Evolutionary conservation across 2,113 vertebrate genomes (phyloP).

Genomic region (Pipra filicauda): DNA sequence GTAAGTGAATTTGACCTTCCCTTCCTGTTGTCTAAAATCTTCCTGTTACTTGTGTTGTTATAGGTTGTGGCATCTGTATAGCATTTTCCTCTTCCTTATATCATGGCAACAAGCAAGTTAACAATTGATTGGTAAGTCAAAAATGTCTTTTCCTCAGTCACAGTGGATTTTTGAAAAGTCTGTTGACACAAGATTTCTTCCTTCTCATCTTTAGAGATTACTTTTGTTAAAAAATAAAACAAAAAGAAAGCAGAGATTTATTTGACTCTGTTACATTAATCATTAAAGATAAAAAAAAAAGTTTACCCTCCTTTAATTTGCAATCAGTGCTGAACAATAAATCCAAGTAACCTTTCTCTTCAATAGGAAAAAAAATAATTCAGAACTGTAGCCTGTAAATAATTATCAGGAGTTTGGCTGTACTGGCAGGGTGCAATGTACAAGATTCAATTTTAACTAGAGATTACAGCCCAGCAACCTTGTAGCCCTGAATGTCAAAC

Average conservation of each 20-base stretch:
- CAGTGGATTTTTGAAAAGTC: background rate
- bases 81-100: background rate
- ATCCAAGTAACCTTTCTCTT: conserved; percentile 41
- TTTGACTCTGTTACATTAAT: conserved; percentile 28
- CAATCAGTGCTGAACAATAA: conserved; percentile 52
- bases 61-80: background rate
- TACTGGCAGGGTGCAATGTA: conserved; percentile 56
- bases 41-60: background rate
- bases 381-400: conserved; percentile 62
- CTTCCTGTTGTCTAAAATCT: background rate
- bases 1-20: conserved; percentile 16
- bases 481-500: conserved; percentile 72
- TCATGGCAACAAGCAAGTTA: background rate
- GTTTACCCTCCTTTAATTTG: conserved; percentile 33
- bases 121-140: background rate
- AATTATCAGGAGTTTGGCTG: conserved; percentile 63
- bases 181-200: background rate
- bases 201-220: background rate
- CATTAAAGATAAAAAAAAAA: background rate
- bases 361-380: conserved; percentile 58
- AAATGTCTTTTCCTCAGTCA: background rate
- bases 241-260: background rate
- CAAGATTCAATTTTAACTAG: conserved; percentile 76
- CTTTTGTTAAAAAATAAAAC: background rate
- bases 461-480: conserved; percentile 68